Evolutionary conservation across 2,113 vertebrate genomes (phyloP).

Genomic region (Nothocercus julius): DNA sequence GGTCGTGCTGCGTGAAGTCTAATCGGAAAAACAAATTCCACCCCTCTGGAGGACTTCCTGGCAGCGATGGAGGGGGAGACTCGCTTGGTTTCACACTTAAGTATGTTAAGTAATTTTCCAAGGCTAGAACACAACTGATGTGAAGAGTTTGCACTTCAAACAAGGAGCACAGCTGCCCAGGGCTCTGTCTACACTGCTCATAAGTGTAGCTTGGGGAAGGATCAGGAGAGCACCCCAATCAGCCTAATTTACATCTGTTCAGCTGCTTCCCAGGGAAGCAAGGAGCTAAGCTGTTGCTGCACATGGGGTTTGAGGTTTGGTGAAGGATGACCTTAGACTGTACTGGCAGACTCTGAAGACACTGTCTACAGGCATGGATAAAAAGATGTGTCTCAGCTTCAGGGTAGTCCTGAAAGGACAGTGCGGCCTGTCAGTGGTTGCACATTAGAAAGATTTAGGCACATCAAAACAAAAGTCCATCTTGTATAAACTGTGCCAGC

Average conservation of each 20-base stretch:
- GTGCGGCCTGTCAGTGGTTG: neutral
- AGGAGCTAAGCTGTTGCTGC: neutral
- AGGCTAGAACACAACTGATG: conserved; percentile 28
- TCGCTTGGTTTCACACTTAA: conserved; percentile 59
- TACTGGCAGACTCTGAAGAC: neutral
- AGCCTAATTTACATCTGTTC: neutral
- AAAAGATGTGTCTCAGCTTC: neutral
- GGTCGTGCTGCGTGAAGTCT: conserved; percentile 15
- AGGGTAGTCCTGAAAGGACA: neutral
- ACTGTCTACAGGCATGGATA: neutral
- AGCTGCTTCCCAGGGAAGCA: neutral
- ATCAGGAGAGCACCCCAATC: neutral
- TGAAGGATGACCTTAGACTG: neutral
- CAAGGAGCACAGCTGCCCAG: neutral
- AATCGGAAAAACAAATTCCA: conserved; percentile 67
- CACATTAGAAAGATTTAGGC: neutral
- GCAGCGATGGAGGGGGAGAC: neutral
- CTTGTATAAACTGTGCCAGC: neutral
- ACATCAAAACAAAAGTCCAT: neutral
- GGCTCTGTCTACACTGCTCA: neutral
- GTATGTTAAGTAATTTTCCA: conserved; percentile 62
- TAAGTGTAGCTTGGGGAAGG: neutral
- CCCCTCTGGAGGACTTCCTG: conserved; percentile 34
- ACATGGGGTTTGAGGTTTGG: neutral
- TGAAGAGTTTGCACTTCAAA: conserved; percentile 31